Evolutionary conservation across 1,140 invertebrate species (phyloP).

Genomic region (Drosophila burlai): DNA sequence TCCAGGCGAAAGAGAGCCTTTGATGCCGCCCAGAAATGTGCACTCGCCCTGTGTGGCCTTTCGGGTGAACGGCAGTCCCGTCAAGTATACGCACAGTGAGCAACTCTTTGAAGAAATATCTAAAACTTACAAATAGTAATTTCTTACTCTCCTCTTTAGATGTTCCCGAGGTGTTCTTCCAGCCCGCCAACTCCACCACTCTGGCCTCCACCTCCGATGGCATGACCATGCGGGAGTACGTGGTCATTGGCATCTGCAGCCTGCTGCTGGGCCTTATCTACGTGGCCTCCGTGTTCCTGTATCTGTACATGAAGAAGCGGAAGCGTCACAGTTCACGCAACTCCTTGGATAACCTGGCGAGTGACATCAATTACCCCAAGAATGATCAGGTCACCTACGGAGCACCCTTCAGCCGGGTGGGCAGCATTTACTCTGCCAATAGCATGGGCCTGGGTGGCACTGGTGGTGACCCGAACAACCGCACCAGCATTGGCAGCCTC

Average conservation of each 20-base stretch:
- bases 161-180: constrained; percentile 92
- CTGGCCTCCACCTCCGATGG: constrained; percentile 85
- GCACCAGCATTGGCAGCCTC: constrained; percentile 65
- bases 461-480: constrained; percentile 59
- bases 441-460: constrained; percentile 64
- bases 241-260: constrained; percentile 92
- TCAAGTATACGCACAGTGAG: constrained; percentile 89
- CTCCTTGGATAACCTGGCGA: constrained; percentile 67
- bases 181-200: constrained; percentile 88
- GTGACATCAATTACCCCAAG: constrained; percentile 81
- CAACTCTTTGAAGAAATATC: constrained; percentile 9
- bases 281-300: constrained; percentile 92
- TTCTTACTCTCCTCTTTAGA: constrained; percentile 85
- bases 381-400: constrained; percentile 84
- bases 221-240: constrained; percentile 90
- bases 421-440: constrained; percentile 75
- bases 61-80: constrained; percentile 92
- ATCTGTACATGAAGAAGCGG: constrained; percentile 89
- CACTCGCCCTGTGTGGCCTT: constrained; percentile 94
- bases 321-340: constrained; percentile 76
- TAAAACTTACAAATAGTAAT: not conserved
- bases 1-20: constrained; percentile 37
- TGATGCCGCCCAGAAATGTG: constrained; percentile 84
- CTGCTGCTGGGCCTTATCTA: constrained; percentile 93
- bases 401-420: constrained; percentile 69